Percentiles rank a stretch among this genome's conserved stretches.
Conservation (phyloP, 2,797 vertebrate genomes). For the Chloroceryle amazona region DNA sequence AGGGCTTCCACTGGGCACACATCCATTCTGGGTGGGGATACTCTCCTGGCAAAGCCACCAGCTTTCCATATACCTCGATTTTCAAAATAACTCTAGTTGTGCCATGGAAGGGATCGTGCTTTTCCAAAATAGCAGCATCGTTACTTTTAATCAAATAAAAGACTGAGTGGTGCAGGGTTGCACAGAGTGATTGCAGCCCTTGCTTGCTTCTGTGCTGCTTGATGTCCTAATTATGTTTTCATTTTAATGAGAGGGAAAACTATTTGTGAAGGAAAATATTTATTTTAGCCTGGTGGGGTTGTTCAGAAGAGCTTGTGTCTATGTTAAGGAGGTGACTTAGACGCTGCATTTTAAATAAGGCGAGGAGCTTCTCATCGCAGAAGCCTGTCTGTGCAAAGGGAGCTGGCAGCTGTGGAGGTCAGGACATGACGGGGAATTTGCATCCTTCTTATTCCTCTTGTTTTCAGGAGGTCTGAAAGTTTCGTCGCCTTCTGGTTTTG, state of each 20-base stretch:
- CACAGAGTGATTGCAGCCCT: background rate
- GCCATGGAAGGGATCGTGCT: background rate
- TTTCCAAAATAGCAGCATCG: conserved; percentile 11
- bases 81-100: background rate
- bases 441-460: background rate
- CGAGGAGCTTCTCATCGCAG: background rate
- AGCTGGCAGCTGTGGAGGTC: background rate
- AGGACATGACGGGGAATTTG: background rate
- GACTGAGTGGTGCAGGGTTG: background rate
- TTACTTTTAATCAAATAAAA: conserved; percentile 31
- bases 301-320: background rate
- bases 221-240: conserved; percentile 21
- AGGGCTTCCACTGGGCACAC: accelerated
- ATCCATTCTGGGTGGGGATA: background rate
- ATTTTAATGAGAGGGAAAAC: conserved; percentile 14
- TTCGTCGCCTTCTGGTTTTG: background rate
- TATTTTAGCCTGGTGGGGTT: conserved; percentile 29
- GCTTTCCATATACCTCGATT: background rate
- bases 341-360: background rate
- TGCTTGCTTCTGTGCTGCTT: background rate
- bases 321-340: conserved; percentile 19
- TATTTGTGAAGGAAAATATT: conserved; percentile 39
- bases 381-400: background rate
- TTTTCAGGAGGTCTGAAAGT: background rate
- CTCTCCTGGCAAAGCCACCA: background rate